Base-by-base conservation (phyloP, 2,113 vertebrate genomes). In the Eidolon helvum region DNA sequence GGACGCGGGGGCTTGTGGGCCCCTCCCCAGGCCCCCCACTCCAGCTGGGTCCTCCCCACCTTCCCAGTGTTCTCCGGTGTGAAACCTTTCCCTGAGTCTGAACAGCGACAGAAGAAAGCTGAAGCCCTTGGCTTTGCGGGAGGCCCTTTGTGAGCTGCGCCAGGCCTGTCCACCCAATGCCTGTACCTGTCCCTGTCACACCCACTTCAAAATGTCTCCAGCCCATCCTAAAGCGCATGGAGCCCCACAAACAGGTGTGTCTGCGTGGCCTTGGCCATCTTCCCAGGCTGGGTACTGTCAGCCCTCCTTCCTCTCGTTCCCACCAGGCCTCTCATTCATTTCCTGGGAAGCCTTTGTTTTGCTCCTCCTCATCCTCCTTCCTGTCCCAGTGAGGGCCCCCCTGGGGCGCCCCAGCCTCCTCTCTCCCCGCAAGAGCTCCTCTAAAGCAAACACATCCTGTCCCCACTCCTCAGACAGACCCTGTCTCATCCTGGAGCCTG, bases 171-270 rank as follows among this genome's bases (percentile, higher is more conserved):
- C 35, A 11, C 10, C 3, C 57, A 40, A 50, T 1, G 19, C 48
- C 21, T 10, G 35, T 48, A 5, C 57, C 87, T 28, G 33, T 15
- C 10, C 15, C 66, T 45, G 38, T 71, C 43, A 1, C 0, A 0
- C 45, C 12, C n/a, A 15, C 48, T 8, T n/a, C 7, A 1, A 1
- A n/a, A 7, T 12, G 21, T 48, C 59, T 68, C 48, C 21, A 55
- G 65, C 22, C 40, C 7, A 0, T 0, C 16, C 3, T 5, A 33
- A n/a, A 53, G 53, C 10, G 48, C 26, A 43, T 0, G 1, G 30
- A 35, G 40, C 1, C 2, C 0, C 26, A 2, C 7, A 10, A 1
- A 10, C 0, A n/a, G 4, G 33, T 19, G 45, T 3, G 35, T 57
- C 33, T 57, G 48, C 26, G 3, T 0, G 1, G 50, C 30, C 38